Percentiles rank a stretch among this genome's conserved stretches.
Evolutionary conservation across 2,888 invertebrate species (phyloP).

Genomic region (Mythimna lalbum): DNA sequence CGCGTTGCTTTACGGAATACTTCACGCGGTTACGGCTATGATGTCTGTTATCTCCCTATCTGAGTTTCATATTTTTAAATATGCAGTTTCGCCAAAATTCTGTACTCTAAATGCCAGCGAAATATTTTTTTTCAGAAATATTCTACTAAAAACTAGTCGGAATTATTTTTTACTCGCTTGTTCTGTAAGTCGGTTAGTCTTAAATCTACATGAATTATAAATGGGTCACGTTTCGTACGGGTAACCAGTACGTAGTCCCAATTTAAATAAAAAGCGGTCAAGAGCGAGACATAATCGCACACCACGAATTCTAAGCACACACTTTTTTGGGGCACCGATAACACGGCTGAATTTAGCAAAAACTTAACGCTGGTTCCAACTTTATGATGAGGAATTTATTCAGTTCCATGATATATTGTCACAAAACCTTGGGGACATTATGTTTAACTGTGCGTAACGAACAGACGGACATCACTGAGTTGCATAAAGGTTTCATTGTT

Average conservation of each 20-base stretch:
- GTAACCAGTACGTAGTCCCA: conserved; percentile 66
- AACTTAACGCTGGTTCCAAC: conserved; percentile 36
- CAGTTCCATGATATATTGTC: conserved; percentile 54
- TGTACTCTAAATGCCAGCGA: not conserved
- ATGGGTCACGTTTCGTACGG: conserved; percentile 67
- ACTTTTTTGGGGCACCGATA: conserved; percentile 44
- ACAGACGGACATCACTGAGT: conserved; percentile 59
- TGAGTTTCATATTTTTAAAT: conserved; percentile 13
- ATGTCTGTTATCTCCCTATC: conserved; percentile 14
- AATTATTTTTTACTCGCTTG: conserved; percentile 46
- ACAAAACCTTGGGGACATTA: conserved; percentile 55
- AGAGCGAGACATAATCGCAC: conserved; percentile 49
- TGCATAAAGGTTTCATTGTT: conserved; percentile 61
- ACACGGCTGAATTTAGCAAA: conserved; percentile 47
- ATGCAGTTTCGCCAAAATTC: not conserved
- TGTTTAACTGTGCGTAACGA: conserved; percentile 52
- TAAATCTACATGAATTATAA: conserved; percentile 66
- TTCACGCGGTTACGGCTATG: conserved; percentile 24
- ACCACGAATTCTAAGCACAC: conserved; percentile 41
- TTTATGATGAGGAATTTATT: conserved; percentile 47
- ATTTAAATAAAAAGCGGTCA: conserved; percentile 70
- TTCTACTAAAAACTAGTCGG: conserved; percentile 5
- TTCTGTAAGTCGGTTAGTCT: conserved; percentile 59
- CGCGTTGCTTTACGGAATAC: conserved; percentile 31
- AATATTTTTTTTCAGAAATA: conserved; percentile 12